A percentile compares a stretch with the other conserved stretches of the same genome.
These are phyloP conservation scores for Nycticorax nycticorax DNA, from an alignment of 2,113 vertebrate genomes.

Conservation along the genomic window DNA sequence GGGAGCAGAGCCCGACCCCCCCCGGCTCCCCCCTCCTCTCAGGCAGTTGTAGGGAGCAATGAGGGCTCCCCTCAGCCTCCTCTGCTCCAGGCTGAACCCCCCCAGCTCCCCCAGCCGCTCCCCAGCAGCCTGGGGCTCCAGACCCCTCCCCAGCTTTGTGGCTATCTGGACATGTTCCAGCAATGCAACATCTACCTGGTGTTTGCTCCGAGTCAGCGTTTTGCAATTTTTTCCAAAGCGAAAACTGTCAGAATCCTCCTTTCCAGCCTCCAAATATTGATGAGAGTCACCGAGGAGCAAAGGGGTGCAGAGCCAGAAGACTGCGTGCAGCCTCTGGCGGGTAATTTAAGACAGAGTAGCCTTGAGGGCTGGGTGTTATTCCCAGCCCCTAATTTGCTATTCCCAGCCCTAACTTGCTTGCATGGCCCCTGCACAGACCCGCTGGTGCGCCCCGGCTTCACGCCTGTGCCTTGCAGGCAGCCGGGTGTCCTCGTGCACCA, in stretches of 20 bases:
- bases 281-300: background rate
- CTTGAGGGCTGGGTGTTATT: background rate
- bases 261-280: background rate
- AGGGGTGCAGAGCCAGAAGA: background rate
- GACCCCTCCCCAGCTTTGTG: no score
- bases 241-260: background rate
- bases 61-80: no score
- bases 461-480: background rate
- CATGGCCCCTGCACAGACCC: fast-evolving
- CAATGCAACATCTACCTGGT: background rate
- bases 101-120: no score
- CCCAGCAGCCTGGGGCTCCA: no score
- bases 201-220: background rate
- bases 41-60: no score
- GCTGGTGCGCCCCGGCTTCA: background rate
- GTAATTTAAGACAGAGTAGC: background rate
- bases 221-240: background rate
- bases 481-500: background rate
- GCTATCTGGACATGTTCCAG: no score
- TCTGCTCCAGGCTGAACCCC: no score
- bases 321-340: background rate
- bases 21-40: no score
- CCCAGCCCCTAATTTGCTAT: background rate
- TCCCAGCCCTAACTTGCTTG: no score
- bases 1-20: no score